Evolutionary conservation across 2,113 vertebrate genomes (phyloP), one percentile per base, ranked within the genome.

Genomic region (Nansenia antarctica): DNA sequence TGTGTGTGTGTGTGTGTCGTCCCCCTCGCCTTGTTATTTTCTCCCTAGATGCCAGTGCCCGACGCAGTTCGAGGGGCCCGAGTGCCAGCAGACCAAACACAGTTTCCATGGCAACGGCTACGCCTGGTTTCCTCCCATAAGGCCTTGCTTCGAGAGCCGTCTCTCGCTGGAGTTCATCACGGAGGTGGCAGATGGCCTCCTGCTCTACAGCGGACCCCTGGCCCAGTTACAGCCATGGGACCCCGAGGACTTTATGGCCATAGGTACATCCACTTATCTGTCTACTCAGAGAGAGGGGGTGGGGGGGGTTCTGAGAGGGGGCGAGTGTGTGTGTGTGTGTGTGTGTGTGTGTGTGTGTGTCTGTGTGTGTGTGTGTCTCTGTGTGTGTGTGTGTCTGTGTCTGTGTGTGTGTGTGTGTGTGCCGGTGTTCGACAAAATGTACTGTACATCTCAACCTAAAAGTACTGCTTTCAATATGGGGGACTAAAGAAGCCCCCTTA

Each of bases 41-140:
- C 53, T 14, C 81, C 86, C 67, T 79, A 96, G 95, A 88, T 96
- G 95, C 85, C 93, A 92, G 58, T 97, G 95, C 81, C 90, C 92
- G 2, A 73, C 92, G 71, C 93, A 92, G 11, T 95, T 93, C 39
- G 92, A 94, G 20, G 95, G 95, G 62, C 92, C 95, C 7, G 92
- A 95, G 63, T 96, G 95, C 90, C 94, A 96, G 87, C 95, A 95
- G 86, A 95, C 93, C 71, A 94, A 94, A 78, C 94, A 91, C 87
- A 94, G 94, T 92, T 96, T 96, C 93, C 93, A 92, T 73, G 93
- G 94, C 78, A 92, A 94, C 79, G 95, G 95, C 82, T 96, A 95
- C 84, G 93, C 95, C 60, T 95, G 94, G 94, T 95, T 96, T 88
- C 94, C 72, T 72, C 95, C 94, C 80, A 88, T 95, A 85, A 92